Evolutionary conservation across 2,113 vertebrate species (phyloP), one percentile per base, ranked within the genome.

Genomic region (Hylia prasina): DNA sequence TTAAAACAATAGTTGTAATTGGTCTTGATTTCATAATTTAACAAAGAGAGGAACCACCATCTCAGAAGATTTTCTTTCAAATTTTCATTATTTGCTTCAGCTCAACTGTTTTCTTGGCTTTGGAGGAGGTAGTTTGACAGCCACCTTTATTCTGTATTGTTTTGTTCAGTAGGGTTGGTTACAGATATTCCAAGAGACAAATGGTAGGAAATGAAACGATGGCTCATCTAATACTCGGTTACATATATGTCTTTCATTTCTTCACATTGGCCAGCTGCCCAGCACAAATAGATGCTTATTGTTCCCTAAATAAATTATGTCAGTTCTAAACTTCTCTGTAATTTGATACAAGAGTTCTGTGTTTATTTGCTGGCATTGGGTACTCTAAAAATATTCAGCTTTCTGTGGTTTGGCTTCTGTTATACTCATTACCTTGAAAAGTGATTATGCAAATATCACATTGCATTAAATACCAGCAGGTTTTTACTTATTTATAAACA

Each of bases 401-500:
- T 84, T 94, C 93, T 87, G 60, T 87, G 70, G 42, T 92, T 91
- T 94, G 88, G 83, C 65, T 94, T 92, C 92, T 90, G 84, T 96
- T 89, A 47, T 42, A 58, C 76, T 97, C 93, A 96, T 96, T 97
- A 96, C 89, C 88, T 94, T 94, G 92, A 94, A 79, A 97, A 96
- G 76, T 90, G 93, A 96, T 97, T 95, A 96, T 94, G 93, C 63
- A 94, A 91, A 91, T 96, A 90, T 68, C 63, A 70, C 61, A 70
- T 39, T 58, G 47, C 56, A 90, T 92, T 96, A 83, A 89, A 88
- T 56, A 87, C 37, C 66, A 35, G 9, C 50, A 73, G 57, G 45
- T 31, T 88, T 96, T 95, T 84, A 95, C 77, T 96, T 96, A 95
- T 94, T 97, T 94, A 96, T 93, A 91, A 93, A 91, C 73, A 95